Percentiles rank a stretch among this genome's conserved stretches.
These are phyloP conservation scores for Bergia puertoricense DNA, from an alignment of 92 coral and sea anemone species.

Conservation along the genomic window DNA sequence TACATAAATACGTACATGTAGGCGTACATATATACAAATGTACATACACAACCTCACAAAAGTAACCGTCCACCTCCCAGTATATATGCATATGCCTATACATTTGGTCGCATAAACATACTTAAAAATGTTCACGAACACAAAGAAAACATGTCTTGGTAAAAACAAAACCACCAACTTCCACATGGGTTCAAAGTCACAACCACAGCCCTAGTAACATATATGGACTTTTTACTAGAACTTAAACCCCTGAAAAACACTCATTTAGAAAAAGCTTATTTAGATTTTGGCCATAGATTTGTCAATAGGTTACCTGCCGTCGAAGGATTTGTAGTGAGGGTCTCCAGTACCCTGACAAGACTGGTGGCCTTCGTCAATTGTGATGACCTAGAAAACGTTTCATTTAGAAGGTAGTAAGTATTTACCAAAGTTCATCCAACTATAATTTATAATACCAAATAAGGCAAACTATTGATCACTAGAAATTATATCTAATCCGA, in stretches of 20 bases:
- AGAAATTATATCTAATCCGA: no score
- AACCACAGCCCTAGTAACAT: no score
- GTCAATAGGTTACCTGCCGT: constrained; percentile 8
- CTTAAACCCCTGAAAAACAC: no score
- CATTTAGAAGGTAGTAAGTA: background rate
- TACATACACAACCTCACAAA: background rate
- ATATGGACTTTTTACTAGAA: no score
- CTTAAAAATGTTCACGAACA: no score
- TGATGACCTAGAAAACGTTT: constrained; percentile 11
- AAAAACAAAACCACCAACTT: background rate
- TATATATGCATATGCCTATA: no score
- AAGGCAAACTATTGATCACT: no score
- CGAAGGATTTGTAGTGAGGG: constrained; percentile 42
- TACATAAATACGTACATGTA: background rate
- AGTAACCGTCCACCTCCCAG: no score
- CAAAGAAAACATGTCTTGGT: background rate
- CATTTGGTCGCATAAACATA: no score
- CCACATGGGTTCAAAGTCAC: background rate
- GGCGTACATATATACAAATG: background rate
- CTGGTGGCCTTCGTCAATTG: constrained; percentile 37
- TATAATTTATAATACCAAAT: no score
- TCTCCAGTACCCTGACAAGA: constrained; percentile 26
- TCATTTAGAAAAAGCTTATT: no score
- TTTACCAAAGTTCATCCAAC: no score
- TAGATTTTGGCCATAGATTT: background rate